Evolutionary conservation across 2,888 invertebrate species (phyloP).

Genomic region (Ophonus ardosiacus): DNA sequence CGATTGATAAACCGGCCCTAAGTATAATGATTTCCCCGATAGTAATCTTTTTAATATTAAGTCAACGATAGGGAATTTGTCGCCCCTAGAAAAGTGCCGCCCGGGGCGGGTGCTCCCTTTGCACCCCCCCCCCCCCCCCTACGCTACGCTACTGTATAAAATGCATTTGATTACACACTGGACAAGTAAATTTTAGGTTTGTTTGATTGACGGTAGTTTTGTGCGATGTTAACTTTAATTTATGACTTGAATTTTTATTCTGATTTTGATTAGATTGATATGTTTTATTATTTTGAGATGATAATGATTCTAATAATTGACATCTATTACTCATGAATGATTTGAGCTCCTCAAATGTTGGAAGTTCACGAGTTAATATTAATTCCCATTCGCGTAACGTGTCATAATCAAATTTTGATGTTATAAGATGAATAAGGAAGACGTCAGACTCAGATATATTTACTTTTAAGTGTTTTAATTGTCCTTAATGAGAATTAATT

Average conservation of each 20-base stretch:
- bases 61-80: no score
- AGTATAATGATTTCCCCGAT: no score
- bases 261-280: background rate
- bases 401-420: conserved; percentile 22
- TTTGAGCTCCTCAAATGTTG: conserved; percentile 22
- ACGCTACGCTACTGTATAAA: no score
- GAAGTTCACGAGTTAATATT: background rate
- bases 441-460: background rate
- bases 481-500: background rate
- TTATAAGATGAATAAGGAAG: conserved; percentile 32
- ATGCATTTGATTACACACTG: background rate
- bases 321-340: conserved; percentile 19
- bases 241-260: background rate
- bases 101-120: no score
- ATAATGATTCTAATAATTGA: conserved; percentile 20
- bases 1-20: no score
- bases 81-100: no score
- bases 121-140: no score
- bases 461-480: background rate
- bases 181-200: background rate
- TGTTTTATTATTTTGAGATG: background rate
- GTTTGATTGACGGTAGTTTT: background rate
- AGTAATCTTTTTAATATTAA: no score
- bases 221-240: background rate
- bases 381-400: conserved; percentile 31